Conservation (phyloP, 2,797 vertebrate species). For the Pantherophis alleghaniensis region DNA sequence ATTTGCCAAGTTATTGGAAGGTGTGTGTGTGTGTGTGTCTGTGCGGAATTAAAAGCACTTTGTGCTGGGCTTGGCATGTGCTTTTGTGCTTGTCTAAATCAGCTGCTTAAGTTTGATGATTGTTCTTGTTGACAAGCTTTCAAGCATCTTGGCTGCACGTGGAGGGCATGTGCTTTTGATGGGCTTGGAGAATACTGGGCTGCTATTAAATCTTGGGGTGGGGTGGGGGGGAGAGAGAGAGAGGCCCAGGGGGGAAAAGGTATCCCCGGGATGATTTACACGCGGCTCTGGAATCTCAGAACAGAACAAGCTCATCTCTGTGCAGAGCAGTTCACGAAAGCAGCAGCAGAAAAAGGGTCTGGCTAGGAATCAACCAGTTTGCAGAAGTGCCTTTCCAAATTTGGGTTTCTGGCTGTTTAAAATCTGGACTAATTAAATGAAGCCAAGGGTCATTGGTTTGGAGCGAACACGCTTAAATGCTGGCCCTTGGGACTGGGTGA, state of each 20-base stretch:
- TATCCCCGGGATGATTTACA: conserved; percentile 35
- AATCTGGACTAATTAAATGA: neutral
- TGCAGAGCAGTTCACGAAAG: neutral
- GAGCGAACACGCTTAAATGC: neutral
- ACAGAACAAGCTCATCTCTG: conserved; percentile 21
- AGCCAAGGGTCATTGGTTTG: neutral
- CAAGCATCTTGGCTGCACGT: conserved; percentile 54
- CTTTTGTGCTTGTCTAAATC: conserved; percentile 61
- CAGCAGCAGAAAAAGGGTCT: neutral
- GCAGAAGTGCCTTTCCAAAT: neutral
- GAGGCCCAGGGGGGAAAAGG: neutral
- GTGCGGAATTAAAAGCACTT: conserved; percentile 19
- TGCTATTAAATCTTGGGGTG: conserved; percentile 41
- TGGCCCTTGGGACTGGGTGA: neutral
- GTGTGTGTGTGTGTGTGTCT: neutral
- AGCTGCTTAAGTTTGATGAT: conserved; percentile 56
- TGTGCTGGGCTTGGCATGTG: conserved; percentile 49
- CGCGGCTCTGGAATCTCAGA: conserved; percentile 20
- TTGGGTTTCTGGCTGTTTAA: neutral
- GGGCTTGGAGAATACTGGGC: conserved; percentile 60
- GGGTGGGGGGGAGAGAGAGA: neutral
- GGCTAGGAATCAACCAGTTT: conserved; percentile 28
- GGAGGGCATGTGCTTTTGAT: conserved; percentile 54
- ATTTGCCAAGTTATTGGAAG: conserved; percentile 42
- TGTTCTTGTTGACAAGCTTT: conserved; percentile 61